Base-by-base conservation (phyloP, 2,113 vertebrate species). In the Istiophorus platypterus region DNA sequence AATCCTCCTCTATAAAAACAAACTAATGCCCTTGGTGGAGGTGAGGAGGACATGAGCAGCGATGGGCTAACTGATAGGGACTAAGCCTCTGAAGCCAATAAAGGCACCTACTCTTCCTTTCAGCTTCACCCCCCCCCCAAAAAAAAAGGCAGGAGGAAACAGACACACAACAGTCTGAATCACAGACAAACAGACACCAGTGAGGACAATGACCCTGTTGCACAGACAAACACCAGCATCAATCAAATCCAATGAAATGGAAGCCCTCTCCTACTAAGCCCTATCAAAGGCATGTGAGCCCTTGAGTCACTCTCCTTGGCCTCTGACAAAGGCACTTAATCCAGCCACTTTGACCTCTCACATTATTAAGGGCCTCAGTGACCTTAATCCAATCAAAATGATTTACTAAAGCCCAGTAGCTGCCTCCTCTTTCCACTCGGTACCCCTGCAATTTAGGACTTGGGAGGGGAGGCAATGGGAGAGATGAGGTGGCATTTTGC, bases 351-450 rank as follows among this genome's bases (percentile, higher is more conserved):
- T 96, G 94, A 98, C 97, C 97, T 96, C 95, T 98, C 96, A 97
- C 97, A 96, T 95, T 97, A 97, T 97, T 96, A 96, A 96, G 95
- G 95, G 95, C 96, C 89, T 88, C 95, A 85, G 95, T 97, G 96
- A 97, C 96, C 97, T 96, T 98, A 98, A 98, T 98, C 97, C 97
- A 98, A 98, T 98, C 97, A 97, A 96, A 97, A 97, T 97, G 96
- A 98, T 98, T 97, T 97, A 96, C 93, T 95, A 90, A 95, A 97
- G 96, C 89, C 87, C 87, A 91, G 92, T 94, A 93, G 94, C 94
- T 91, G 87, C 91, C 88, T 92, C 89, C 91, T 85, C 89, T 91
- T 90, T 88, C 91, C 91, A 87, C 89, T 92, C 85, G 82, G 80
- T 82, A 87, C 82, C 89, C 88, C 89, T 88, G 87, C 91, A 94